phyloP scores from a whole-genome alignment of 2,888 invertebrate genomes.

The Phengaris arion region DNA sequence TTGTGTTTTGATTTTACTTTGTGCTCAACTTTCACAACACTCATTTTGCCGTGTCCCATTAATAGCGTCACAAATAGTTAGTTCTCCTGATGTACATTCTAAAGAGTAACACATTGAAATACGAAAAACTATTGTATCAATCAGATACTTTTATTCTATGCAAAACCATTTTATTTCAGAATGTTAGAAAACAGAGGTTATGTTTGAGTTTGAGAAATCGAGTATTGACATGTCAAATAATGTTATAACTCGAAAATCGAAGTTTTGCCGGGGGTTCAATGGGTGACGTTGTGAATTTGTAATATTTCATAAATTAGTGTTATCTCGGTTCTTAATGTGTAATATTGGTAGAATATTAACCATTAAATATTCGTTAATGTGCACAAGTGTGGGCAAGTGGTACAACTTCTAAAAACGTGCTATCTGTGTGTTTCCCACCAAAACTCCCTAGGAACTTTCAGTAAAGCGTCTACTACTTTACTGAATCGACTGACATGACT shows the following conservation, averaged over 20 bases:
- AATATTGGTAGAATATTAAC: too few species aligned
- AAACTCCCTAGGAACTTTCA: too few species aligned
- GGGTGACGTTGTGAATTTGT: too few species aligned
- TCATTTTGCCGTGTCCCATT: slow-evolving; percentile 37
- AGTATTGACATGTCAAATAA: background rate
- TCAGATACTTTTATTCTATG: background rate
- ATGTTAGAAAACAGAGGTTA: background rate
- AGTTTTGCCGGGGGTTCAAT: too few species aligned
- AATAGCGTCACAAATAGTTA: slow-evolving; percentile 34
- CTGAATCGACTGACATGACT: too few species aligned
- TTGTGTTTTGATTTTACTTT: slow-evolving; percentile 48
- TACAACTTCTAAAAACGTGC: too few species aligned
- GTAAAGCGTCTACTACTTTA: too few species aligned
- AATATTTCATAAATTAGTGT: too few species aligned
- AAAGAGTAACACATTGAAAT: slow-evolving; percentile 1
- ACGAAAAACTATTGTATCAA: slow-evolving; percentile 3
- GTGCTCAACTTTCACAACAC: slow-evolving; percentile 60
- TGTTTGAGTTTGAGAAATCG: background rate
- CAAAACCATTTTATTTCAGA: slow-evolving; percentile 1
- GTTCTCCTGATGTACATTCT: slow-evolving; percentile 29
- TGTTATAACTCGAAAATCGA: background rate
- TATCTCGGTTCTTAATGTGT: too few species aligned
- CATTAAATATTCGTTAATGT: too few species aligned
- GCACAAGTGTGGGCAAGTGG: too few species aligned
- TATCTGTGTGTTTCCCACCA: too few species aligned